Evolutionary conservation across 2,888 invertebrate species (phyloP).

Genomic region (Aplocera efformata): DNA sequence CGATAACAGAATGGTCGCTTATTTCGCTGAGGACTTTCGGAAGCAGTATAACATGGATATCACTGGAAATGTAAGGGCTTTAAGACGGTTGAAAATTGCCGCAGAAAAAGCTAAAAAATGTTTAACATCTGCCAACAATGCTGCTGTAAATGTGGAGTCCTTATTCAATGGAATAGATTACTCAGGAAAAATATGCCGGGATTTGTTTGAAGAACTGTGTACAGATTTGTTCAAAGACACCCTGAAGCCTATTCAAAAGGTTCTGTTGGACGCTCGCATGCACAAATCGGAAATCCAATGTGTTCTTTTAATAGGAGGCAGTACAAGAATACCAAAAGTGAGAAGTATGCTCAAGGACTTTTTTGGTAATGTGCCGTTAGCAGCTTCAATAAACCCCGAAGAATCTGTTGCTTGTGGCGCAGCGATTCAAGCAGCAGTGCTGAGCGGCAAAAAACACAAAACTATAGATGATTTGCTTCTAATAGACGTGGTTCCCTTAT

Average conservation of each 20-base stretch:
- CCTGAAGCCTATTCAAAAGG: slow-evolving; percentile 42
- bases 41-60: slow-evolving; percentile 48
- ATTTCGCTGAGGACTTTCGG: slow-evolving; percentile 55
- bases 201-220: slow-evolving; percentile 58
- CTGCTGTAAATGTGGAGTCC: slow-evolving; percentile 45
- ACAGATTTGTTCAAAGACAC: slow-evolving; percentile 60
- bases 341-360: slow-evolving; percentile 44
- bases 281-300: slow-evolving; percentile 46
- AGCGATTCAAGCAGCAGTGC: slow-evolving; percentile 58
- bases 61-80: slow-evolving; percentile 34
- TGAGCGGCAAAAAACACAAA: slow-evolving; percentile 42
- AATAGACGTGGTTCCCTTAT: slow-evolving; percentile 58
- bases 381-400: slow-evolving; percentile 54
- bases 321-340: slow-evolving; percentile 62
- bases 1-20: slow-evolving; percentile 57
- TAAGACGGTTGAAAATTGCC: slow-evolving; percentile 48
- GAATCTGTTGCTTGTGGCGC: slow-evolving; percentile 64
- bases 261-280: slow-evolving; percentile 46
- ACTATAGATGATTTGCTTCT: slow-evolving; percentile 44
- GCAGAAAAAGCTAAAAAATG: slow-evolving; percentile 53
- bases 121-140: slow-evolving; percentile 47
- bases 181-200: slow-evolving; percentile 42
- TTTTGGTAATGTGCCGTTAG: slow-evolving; percentile 45
- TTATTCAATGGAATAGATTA: slow-evolving; percentile 54
- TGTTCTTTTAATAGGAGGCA: slow-evolving; percentile 57